Evolutionary conservation across 2,888 invertebrate species (phyloP).

Genomic region (Cheilosia vernalis): DNA sequence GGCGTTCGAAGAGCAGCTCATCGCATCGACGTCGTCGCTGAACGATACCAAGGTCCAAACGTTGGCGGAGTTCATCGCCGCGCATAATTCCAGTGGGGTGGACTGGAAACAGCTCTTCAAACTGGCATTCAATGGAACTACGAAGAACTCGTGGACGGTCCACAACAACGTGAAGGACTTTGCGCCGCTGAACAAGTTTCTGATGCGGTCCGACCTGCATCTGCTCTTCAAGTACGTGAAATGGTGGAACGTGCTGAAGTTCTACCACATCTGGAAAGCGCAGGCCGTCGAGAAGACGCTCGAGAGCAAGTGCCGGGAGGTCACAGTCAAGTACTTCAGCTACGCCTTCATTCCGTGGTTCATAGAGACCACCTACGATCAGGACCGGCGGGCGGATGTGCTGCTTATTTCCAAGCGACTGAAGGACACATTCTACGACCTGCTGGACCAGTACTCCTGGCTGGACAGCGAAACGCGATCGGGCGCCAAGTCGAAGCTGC

Average conservation of each 20-base stretch:
- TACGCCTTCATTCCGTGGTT: constrained; percentile 81
- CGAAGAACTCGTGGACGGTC: constrained; percentile 77
- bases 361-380: constrained; percentile 79
- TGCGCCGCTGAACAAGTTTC: constrained; percentile 76
- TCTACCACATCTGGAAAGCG: constrained; percentile 78
- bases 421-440: constrained; percentile 78
- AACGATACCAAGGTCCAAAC: constrained; percentile 77
- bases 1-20: constrained; percentile 78
- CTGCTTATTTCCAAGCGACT: constrained; percentile 78
- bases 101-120: constrained; percentile 80
- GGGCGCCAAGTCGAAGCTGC: constrained; percentile 79
- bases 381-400: constrained; percentile 78
- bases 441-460: constrained; percentile 79
- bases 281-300: constrained; percentile 73
- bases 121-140: constrained; percentile 79
- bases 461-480: constrained; percentile 80
- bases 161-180: constrained; percentile 77
- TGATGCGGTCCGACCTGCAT: constrained; percentile 73
- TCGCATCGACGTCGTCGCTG: constrained; percentile 63
- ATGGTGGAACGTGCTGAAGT: constrained; percentile 78
- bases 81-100: constrained; percentile 79
- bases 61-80: constrained; percentile 76
- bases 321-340: constrained; percentile 78
- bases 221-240: constrained; percentile 77
- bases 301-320: constrained; percentile 78